Evolutionary conservation across 2,797 vertebrate genomes (phyloP), one percentile per base, ranked within the genome.

Genomic region (Psittacula derbiana): DNA sequence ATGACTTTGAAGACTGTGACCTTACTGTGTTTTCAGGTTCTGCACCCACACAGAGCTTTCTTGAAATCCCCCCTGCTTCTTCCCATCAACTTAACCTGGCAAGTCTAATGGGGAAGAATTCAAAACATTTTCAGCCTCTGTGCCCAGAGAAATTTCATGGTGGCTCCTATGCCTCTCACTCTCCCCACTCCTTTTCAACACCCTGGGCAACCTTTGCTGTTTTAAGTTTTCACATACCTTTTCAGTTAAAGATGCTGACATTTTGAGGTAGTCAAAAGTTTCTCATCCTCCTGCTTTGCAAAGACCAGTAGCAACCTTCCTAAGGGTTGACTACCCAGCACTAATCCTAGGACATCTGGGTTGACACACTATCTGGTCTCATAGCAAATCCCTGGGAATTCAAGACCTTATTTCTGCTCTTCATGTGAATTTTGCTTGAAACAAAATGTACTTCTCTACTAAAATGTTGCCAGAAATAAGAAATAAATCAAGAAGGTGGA

Each of bases 31-130:
- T 89, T 86, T 95, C 58, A 13, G 81, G 92, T 90, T 90, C 89
- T 75, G 81, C 58, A 81, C 93, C 91, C 38, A 91, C 85, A 36
- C 9, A 12, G 0, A 47, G 83, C 43, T 67, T 86, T 75, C 62
- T 66, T 80, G 81, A 94, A 93, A 96, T 58, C 90, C 80, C 75
- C 67, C 85, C 69, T 38, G 23, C 53, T 83, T 93, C 72, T 82
- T 88, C 49, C 69, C 83, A 47, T 72, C 66, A 84, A 4, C 67
- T 67, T 85, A 70, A 73, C 43, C 52, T 21, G 47, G 40, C 49
- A 75, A 79, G 38, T 46, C 41, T 47, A 1, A 66, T 3, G 2
- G 52, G 33, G 72, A 94, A 74, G 65, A 79, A 72, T 53, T 88
- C 38, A 88, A 94, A 87, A 80, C 10, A 16, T 75, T 75, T 86